These are phyloP conservation scores for Petrophora chlorosata DNA, from an alignment of 2,888 invertebrate species.

Conservation along the genomic window DNA sequence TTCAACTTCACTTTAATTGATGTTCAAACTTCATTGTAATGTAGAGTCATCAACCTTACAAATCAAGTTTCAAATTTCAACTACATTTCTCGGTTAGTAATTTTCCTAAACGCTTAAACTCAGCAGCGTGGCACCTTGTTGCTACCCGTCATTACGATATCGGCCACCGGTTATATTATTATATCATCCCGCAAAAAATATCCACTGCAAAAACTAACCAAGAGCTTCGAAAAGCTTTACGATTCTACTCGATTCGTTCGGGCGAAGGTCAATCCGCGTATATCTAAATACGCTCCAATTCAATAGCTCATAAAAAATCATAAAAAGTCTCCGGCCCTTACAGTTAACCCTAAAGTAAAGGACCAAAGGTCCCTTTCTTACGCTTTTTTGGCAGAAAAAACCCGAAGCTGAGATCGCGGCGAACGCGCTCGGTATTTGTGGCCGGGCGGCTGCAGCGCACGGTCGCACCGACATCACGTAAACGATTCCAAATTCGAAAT, in stretches of 20 bases:
- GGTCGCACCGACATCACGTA: conserved; percentile 64
- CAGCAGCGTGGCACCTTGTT: conserved; percentile 30
- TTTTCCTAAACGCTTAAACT: conserved; percentile 20
- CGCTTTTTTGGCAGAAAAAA: conserved; percentile 79
- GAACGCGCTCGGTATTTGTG: conserved; percentile 67
- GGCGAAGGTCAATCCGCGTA: conserved; percentile 52
- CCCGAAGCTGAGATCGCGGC: conserved; percentile 53
- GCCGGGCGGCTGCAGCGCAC: conserved; percentile 72
- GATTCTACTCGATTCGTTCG: conserved; percentile 30
- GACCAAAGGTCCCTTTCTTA: conserved; percentile 73
- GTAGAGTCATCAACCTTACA: background rate
- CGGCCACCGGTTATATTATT: conserved; percentile 9
- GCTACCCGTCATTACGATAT: conserved; percentile 29
- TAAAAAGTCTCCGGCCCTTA: conserved; percentile 54
- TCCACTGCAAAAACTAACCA: conserved; percentile 40
- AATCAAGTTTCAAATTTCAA: too few species aligned
- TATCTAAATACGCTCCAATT: conserved; percentile 50
- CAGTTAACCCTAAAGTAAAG: conserved; percentile 74
- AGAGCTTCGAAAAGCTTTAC: conserved; percentile 28
- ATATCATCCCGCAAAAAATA: conserved; percentile 43
- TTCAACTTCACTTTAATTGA: background rate
- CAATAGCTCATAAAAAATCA: conserved; percentile 51
- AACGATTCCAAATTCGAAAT: conserved; percentile 47
- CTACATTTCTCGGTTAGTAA: conserved; percentile 3
- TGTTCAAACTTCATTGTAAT: background rate